phyloP scores from a whole-genome alignment of 2,888 invertebrate species.

The Strigamia maritima region DNA sequence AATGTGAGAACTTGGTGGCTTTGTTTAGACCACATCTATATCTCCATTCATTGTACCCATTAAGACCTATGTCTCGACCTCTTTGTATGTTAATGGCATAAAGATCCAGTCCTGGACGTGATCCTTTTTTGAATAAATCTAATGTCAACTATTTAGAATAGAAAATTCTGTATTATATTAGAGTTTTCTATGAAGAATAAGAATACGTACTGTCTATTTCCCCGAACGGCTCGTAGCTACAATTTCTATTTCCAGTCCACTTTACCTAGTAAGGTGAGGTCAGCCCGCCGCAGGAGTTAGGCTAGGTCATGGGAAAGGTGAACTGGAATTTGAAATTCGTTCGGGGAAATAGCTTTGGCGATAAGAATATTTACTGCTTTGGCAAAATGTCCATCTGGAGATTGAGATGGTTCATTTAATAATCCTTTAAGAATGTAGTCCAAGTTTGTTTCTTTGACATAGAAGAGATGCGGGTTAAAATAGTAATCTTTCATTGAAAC shows the following conservation, averaged over 20 bases:
- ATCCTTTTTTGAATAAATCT: constrained; percentile 9
- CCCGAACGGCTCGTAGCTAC: too few relatives aligned
- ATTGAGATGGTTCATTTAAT: background rate
- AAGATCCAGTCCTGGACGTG: background rate
- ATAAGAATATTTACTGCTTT: too few relatives aligned
- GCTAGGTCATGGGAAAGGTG: too few relatives aligned
- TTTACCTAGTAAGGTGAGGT: too few relatives aligned
- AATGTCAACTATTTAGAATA: background rate
- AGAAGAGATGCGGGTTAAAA: constrained; percentile 26
- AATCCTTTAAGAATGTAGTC: constrained; percentile 21
- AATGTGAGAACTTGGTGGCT: background rate
- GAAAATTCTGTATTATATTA: background rate
- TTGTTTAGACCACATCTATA: background rate
- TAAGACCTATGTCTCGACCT: constrained; percentile 6
- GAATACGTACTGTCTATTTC: too few relatives aligned
- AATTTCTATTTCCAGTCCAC: too few relatives aligned
- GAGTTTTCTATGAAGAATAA: background rate
- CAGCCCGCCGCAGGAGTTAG: too few relatives aligned
- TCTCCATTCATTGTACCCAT: constrained; percentile 24
- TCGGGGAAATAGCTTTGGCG: too few relatives aligned
- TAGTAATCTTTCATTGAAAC: constrained; percentile 31
- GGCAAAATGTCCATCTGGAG: background rate
- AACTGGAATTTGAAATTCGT: too few relatives aligned
- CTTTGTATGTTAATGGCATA: constrained; percentile 25
- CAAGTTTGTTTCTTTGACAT: background rate